Evolutionary conservation across 1,140 invertebrate genomes (phyloP).

Genomic region (Samia ricini): DNA sequence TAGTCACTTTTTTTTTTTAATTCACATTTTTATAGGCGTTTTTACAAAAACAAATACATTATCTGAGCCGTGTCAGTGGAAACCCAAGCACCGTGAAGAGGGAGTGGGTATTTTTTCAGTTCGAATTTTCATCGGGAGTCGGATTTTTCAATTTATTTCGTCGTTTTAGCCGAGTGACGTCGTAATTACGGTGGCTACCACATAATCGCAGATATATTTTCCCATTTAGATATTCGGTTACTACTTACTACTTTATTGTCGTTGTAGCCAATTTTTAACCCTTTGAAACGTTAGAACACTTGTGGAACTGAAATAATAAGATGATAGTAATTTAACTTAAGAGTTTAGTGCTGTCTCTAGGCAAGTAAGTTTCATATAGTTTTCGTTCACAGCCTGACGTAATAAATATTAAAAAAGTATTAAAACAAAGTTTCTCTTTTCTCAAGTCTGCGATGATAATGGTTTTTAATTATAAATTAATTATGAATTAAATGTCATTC

Average conservation of each 20-base stretch:
- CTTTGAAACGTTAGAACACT: neutral
- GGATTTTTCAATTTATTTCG: slow-evolving; percentile 71
- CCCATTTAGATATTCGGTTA: slow-evolving; percentile 28
- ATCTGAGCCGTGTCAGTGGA: slow-evolving; percentile 49
- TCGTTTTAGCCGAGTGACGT: slow-evolving; percentile 64
- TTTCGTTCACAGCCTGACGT: too few species aligned
- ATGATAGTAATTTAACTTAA: too few species aligned
- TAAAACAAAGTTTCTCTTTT: too few species aligned
- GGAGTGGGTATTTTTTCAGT: slow-evolving; percentile 55
- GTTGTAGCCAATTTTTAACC: neutral
- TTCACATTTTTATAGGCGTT: slow-evolving; percentile 21
- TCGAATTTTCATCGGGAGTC: slow-evolving; percentile 56
- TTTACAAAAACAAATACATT: slow-evolving; percentile 66
- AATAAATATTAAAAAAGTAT: too few species aligned
- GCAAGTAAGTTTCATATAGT: too few species aligned
- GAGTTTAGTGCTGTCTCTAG: too few species aligned
- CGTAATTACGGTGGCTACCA: slow-evolving; percentile 56
- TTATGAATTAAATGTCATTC: too few species aligned
- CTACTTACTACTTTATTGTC: neutral
- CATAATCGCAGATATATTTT: slow-evolving; percentile 51
- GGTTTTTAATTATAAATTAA: too few species aligned
- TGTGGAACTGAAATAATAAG: neutral
- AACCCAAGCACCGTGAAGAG: slow-evolving; percentile 47
- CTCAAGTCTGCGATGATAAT: too few species aligned
- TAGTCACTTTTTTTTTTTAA: too few species aligned